Evolutionary conservation across 2,888 invertebrate genomes (phyloP).

Genomic region (Yponomeuta sedellus): DNA sequence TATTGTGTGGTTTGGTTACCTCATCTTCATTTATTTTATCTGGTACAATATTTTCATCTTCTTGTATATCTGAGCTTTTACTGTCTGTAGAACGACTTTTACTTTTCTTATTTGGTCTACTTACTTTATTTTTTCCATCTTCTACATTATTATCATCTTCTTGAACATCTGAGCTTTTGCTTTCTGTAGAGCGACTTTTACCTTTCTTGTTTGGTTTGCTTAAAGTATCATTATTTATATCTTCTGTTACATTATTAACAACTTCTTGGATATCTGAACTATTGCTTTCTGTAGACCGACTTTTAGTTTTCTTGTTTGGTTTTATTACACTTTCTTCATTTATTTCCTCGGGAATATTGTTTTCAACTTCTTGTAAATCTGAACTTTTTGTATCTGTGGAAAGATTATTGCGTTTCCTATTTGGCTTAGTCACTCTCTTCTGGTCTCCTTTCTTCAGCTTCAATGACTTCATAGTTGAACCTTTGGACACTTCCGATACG

Average conservation of each 20-base stretch:
- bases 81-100: too few relatives aligned
- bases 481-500: neutral
- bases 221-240: neutral
- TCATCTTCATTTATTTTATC: too few relatives aligned
- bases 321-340: neutral
- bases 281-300: neutral
- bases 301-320: neutral
- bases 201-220: neutral
- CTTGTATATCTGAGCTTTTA: too few relatives aligned
- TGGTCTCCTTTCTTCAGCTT: conserved; percentile 24
- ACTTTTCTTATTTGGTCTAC: too few relatives aligned
- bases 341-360: conserved; percentile 13
- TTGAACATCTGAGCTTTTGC: neutral
- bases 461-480: conserved; percentile 18
- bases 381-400: neutral
- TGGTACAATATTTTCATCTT: too few relatives aligned
- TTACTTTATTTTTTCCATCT: neutral
- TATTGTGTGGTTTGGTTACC: too few relatives aligned
- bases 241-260: neutral
- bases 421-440: conserved; percentile 22
- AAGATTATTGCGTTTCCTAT: conserved; percentile 22
- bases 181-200: neutral
- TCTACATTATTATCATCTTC: neutral
- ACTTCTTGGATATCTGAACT: neutral
- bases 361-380: conserved; percentile 9